These are phyloP conservation scores for Leucoma salicis DNA, from an alignment of 2,888 invertebrate genomes.

Conservation along the genomic window DNA sequence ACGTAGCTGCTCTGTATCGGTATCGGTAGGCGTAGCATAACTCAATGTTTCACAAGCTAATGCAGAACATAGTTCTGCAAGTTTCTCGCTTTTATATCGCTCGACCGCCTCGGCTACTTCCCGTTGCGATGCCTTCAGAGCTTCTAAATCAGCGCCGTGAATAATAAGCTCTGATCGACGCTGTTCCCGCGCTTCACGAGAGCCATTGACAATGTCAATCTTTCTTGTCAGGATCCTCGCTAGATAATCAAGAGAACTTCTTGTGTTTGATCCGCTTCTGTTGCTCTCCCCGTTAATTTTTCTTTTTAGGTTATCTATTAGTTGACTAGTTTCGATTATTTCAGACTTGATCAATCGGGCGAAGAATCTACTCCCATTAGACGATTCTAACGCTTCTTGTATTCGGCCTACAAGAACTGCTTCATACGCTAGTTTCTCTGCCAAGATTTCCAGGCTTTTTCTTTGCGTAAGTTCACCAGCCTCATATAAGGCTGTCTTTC, in stretches of 20 bases:
- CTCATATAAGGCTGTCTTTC: constrained; percentile 84
- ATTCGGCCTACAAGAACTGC: constrained; percentile 87
- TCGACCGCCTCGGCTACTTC: constrained; percentile 84
- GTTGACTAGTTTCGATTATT: constrained; percentile 88
- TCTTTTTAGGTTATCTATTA: constrained; percentile 87
- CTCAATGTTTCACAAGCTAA: constrained; percentile 87
- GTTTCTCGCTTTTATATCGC: constrained; percentile 85
- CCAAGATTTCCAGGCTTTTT: constrained; percentile 86
- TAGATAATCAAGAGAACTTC: constrained; percentile 85
- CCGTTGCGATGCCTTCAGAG: constrained; percentile 79
- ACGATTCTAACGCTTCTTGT: constrained; percentile 84
- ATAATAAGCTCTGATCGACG: constrained; percentile 60
- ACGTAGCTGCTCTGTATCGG: constrained; percentile 63
- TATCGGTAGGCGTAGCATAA: constrained; percentile 71
- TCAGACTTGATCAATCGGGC: constrained; percentile 85
- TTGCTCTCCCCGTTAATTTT: constrained; percentile 83
- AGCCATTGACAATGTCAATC: constrained; percentile 72
- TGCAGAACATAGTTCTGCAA: constrained; percentile 86
- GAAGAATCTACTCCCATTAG: constrained; percentile 81
- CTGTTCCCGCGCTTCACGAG: constrained; percentile 46
- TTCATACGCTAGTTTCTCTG: constrained; percentile 91
- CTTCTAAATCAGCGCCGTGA: constrained; percentile 75
- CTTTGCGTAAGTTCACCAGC: constrained; percentile 86
- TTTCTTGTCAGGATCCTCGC: constrained; percentile 89
- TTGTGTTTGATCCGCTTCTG: constrained; percentile 59